Evolutionary conservation across 1,140 invertebrate genomes (phyloP).

Genomic region (Papilio helenus): DNA sequence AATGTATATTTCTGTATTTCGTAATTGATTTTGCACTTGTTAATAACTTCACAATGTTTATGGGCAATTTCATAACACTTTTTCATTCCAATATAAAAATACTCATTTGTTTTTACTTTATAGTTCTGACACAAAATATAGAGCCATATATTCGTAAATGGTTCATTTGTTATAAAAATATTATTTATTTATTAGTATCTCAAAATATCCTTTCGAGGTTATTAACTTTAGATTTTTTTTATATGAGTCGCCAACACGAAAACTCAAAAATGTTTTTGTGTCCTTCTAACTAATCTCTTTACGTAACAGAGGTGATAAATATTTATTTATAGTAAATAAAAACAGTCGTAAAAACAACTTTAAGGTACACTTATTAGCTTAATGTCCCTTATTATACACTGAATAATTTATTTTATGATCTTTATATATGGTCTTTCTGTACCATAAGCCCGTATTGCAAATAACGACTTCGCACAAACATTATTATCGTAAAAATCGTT

Average conservation of each 20-base stretch:
- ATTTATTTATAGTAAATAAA: too few species aligned
- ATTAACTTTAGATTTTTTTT: too few species aligned
- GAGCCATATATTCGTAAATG: neutral
- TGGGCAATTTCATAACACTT: slow-evolving; percentile 7
- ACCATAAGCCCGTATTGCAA: neutral
- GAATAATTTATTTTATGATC: neutral
- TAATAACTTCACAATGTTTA: slow-evolving; percentile 36
- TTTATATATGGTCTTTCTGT: neutral
- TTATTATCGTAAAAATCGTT: slow-evolving; percentile 16
- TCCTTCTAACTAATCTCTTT: too few species aligned
- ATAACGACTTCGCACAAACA: neutral
- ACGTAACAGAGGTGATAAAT: too few species aligned
- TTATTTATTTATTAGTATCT: neutral
- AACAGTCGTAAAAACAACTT: too few species aligned
- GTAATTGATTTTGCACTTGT: neutral
- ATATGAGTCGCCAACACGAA: too few species aligned
- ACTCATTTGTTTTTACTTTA: slow-evolving; percentile 18
- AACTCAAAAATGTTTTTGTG: too few species aligned
- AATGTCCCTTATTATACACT: neutral
- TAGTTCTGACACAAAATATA: neutral
- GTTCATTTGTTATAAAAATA: neutral
- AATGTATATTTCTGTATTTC: slow-evolving; percentile 15
- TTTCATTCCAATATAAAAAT: neutral
- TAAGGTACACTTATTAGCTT: neutral
- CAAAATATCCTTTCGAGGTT: too few species aligned